A percentile compares a stretch with the other conserved stretches of the same genome.
These are phyloP conservation scores for Alloscopus bannaensis DNA, from an alignment of 2,888 invertebrate genomes.

Conservation along the genomic window DNA sequence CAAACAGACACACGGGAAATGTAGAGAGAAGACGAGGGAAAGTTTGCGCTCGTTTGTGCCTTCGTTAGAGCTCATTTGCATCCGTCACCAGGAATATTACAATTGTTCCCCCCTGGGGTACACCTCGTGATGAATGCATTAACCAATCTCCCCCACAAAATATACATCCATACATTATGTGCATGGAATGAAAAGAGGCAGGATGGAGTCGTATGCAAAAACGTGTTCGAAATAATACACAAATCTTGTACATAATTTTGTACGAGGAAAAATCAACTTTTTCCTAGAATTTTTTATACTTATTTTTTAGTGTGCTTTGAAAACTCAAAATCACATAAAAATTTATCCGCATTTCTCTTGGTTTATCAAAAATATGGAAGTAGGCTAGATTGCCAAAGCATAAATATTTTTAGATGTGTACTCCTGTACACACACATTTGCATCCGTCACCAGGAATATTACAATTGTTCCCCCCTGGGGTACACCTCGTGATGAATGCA, in stretches of 20 bases:
- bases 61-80: constrained; percentile 63
- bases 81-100: constrained; percentile 56
- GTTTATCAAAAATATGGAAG: too few relatives aligned
- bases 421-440: constrained; percentile 57
- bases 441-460: constrained; percentile 57
- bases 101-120: constrained; percentile 54
- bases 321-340: neutral
- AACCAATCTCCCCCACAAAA: constrained; percentile 46
- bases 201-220: too few relatives aligned
- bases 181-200: neutral
- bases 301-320: neutral
- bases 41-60: constrained; percentile 52
- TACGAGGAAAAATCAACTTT: neutral
- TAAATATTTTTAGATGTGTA: constrained; percentile 8
- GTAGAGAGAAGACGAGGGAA: constrained; percentile 25
- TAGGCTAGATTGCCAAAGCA: too few relatives aligned
- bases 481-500: constrained; percentile 46
- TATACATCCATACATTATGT: constrained; percentile 6
- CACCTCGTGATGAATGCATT: constrained; percentile 48
- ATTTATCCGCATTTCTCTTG: too few relatives aligned
- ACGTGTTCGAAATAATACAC: too few relatives aligned
- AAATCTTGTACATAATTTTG: neutral
- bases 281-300: constrained; percentile 9
- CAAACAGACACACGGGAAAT: constrained; percentile 2
- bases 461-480: constrained; percentile 55